Percentiles rank a stretch among this genome's conserved stretches.
Evolutionary conservation across 2,888 invertebrate genomes (phyloP).

Genomic region (Eilema caniola): DNA sequence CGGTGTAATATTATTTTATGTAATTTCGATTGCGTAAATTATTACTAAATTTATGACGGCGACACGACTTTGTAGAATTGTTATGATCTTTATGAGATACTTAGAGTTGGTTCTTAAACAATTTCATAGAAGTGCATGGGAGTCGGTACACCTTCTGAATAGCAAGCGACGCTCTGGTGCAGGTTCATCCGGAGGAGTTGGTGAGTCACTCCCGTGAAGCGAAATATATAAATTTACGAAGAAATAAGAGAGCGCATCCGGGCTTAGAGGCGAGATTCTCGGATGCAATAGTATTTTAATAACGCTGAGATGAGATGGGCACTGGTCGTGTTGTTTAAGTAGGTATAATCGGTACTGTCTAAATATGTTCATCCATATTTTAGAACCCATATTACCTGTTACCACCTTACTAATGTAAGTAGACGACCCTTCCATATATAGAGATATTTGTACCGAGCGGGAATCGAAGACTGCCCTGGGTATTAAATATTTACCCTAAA

Average conservation of each 20-base stretch:
- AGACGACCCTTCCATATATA: neutral
- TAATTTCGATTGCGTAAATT: conserved; percentile 38
- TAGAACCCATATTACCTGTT: neutral
- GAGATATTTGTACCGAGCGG: neutral
- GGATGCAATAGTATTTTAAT: neutral
- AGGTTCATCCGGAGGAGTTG: too few species aligned
- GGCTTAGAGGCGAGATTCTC: neutral
- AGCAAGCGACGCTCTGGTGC: too few species aligned
- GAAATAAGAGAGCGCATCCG: neutral
- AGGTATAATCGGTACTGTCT: neutral
- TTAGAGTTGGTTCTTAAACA: neutral
- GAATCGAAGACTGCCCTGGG: neutral
- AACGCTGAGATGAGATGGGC: neutral
- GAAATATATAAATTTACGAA: neutral
- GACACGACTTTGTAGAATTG: conserved; percentile 4
- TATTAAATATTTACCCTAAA: neutral
- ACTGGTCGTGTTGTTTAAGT: neutral
- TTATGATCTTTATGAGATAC: neutral
- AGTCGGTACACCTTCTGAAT: too few species aligned
- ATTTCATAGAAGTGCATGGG: neutral
- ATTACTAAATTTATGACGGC: conserved; percentile 17
- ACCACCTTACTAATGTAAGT: neutral
- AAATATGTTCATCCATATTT: neutral
- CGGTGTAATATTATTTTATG: conserved; percentile 21
- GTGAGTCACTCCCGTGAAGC: too few species aligned